Evolutionary conservation across 1,140 invertebrate genomes (phyloP).

Genomic region (Aphaenogaster ashmeadi): DNA sequence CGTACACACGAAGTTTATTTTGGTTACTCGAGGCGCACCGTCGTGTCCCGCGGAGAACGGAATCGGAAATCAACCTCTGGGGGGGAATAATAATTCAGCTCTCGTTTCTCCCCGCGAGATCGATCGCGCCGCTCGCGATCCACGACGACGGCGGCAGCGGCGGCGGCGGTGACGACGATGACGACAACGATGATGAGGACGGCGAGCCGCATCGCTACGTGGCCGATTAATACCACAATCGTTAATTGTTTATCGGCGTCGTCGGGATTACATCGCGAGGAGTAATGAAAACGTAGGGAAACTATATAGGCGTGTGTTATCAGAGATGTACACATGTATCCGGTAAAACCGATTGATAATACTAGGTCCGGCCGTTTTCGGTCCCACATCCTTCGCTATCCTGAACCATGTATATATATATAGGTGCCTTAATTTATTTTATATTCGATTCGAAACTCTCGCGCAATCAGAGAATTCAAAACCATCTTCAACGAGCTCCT

Average conservation of each 20-base stretch:
- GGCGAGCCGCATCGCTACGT: constrained; percentile 11
- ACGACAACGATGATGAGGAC: constrained; percentile 21
- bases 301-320: constrained; percentile 16
- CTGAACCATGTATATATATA: background rate
- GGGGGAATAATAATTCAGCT: constrained; percentile 45
- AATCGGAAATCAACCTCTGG: constrained; percentile 56
- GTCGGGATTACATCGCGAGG: constrained; percentile 45
- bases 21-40: constrained; percentile 44
- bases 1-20: constrained; percentile 52
- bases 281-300: constrained; percentile 16
- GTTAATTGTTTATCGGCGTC: constrained; percentile 60
- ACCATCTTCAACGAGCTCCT: background rate
- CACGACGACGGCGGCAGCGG: background rate
- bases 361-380: background rate
- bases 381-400: background rate
- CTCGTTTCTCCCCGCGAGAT: background rate
- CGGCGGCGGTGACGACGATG: background rate
- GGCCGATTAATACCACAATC: constrained; percentile 40
- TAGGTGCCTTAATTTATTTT: background rate
- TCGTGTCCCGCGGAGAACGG: constrained; percentile 23
- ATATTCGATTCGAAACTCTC: constrained; percentile 25
- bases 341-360: background rate
- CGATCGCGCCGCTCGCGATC: constrained; percentile 38
- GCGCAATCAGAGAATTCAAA: constrained; percentile 9
- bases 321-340: background rate